A percentile compares a stretch with the other conserved stretches of the same genome.
phyloP scores from a whole-genome alignment of 2,797 vertebrate genomes.

The Amphiprion clarkii region DNA sequence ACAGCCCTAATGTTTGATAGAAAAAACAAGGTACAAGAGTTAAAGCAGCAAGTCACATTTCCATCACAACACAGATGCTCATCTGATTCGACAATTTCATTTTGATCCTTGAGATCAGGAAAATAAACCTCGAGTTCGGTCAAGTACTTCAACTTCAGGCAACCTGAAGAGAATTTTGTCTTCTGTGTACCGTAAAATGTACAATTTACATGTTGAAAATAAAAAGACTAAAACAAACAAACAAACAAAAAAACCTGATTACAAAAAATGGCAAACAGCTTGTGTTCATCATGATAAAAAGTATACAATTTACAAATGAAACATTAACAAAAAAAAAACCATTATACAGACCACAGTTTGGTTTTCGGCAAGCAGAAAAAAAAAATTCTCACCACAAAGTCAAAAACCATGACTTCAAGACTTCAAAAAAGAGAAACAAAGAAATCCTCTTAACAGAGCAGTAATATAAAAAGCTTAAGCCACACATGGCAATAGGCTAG shows the following conservation, averaged over 20 bases:
- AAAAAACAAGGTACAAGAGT: conserved; percentile 76
- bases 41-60: conserved; percentile 85
- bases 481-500: conserved; percentile 81
- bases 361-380: conserved; percentile 82
- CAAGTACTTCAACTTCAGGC: conserved; percentile 79
- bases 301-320: conserved; percentile 83
- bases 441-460: conserved; percentile 73
- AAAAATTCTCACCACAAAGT: conserved; percentile 76
- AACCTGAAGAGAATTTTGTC: conserved; percentile 69
- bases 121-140: conserved; percentile 71
- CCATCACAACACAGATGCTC: conserved; percentile 79
- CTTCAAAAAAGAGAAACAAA: conserved; percentile 68
- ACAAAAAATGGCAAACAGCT: conserved; percentile 69
- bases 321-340: conserved; percentile 69
- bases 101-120: conserved; percentile 72
- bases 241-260: conserved; percentile 51
- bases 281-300: conserved; percentile 74
- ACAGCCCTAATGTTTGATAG: conserved; percentile 78
- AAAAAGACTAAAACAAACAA: conserved; percentile 41
- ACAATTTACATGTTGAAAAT: conserved; percentile 79
- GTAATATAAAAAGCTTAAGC: conserved; percentile 81
- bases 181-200: conserved; percentile 80
- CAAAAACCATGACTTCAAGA: conserved; percentile 74
- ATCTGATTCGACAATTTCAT: conserved; percentile 75
- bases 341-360: conserved; percentile 86